phyloP scores from a whole-genome alignment of 2,888 invertebrate species.

The Thecocarcelia acutangulata region DNA sequence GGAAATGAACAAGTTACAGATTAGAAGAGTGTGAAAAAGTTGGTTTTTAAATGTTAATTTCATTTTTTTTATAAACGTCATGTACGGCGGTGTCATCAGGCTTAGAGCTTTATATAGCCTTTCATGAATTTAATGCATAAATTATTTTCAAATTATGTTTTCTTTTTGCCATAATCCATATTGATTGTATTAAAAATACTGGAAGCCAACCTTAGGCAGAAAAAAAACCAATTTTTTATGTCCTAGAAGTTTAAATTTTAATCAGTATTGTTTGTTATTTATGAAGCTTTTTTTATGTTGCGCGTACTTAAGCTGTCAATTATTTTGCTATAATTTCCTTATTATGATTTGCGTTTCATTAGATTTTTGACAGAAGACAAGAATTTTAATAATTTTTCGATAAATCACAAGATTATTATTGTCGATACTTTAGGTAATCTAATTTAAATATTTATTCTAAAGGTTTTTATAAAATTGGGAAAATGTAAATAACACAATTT shows the following conservation, averaged over 20 bases:
- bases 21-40: slow-evolving; percentile 51
- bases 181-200: slow-evolving; percentile 56
- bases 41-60: slow-evolving; percentile 57
- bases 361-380: slow-evolving; percentile 35
- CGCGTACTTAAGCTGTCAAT: slow-evolving; percentile 57
- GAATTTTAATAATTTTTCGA: not conserved
- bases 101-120: slow-evolving; percentile 6
- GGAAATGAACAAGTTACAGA: slow-evolving; percentile 58
- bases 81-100: slow-evolving; percentile 30
- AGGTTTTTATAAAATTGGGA: no score
- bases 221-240: slow-evolving; percentile 16
- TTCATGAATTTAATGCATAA: slow-evolving; percentile 54
- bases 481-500: no score
- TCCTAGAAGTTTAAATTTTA: slow-evolving; percentile 36
- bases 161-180: slow-evolving; percentile 52
- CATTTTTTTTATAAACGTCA: not conserved
- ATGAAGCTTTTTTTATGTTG: slow-evolving; percentile 25
- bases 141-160: slow-evolving; percentile 56
- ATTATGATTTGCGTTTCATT: slow-evolving; percentile 24
- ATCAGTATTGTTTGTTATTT: slow-evolving; percentile 42
- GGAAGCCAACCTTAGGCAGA: slow-evolving; percentile 35
- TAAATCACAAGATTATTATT: no score
- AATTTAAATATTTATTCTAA: no score
- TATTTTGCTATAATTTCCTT: slow-evolving; percentile 56
- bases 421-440: no score